Conservation (phyloP, 2,113 vertebrate genomes). For the Pan paniscus region DNA sequence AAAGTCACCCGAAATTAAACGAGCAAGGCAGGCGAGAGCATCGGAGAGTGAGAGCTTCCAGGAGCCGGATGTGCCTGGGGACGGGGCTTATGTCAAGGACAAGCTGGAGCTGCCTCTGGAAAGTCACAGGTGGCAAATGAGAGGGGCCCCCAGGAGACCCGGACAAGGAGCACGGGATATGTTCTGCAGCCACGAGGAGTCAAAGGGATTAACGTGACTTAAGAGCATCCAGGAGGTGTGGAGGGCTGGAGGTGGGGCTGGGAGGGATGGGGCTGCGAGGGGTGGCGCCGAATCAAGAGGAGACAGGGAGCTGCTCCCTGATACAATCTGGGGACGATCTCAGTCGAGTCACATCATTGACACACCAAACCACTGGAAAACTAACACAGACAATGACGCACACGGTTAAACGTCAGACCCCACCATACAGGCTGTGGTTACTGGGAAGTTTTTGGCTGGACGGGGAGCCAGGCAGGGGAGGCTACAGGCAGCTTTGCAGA, state of each 20-base stretch:
- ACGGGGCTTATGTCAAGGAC: accelerated
- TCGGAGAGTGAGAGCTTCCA: not conserved
- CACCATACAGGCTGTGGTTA: not conserved
- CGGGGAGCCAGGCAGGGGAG: not conserved
- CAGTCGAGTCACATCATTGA: not conserved
- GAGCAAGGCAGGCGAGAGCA: not conserved
- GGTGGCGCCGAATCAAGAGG: no score
- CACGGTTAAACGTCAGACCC: not conserved
- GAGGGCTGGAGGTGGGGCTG: not conserved
- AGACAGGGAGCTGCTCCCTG: no score
- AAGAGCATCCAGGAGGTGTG: not conserved
- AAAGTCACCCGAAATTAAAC: not conserved
- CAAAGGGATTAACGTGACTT: not conserved
- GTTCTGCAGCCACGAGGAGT: not conserved
- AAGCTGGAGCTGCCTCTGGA: not conserved
- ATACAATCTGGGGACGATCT: not conserved
- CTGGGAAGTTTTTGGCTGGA: no score
- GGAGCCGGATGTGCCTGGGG: not conserved
- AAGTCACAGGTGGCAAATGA: no score
- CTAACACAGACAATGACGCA: not conserved
- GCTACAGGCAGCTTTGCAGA: not conserved
- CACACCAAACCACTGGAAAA: not conserved
- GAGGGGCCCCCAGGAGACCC: not conserved
- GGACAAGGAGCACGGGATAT: not conserved
- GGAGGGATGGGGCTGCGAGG: no score